Conservation (phyloP, 2,113 vertebrate genomes). For the Natator depressus region DNA sequence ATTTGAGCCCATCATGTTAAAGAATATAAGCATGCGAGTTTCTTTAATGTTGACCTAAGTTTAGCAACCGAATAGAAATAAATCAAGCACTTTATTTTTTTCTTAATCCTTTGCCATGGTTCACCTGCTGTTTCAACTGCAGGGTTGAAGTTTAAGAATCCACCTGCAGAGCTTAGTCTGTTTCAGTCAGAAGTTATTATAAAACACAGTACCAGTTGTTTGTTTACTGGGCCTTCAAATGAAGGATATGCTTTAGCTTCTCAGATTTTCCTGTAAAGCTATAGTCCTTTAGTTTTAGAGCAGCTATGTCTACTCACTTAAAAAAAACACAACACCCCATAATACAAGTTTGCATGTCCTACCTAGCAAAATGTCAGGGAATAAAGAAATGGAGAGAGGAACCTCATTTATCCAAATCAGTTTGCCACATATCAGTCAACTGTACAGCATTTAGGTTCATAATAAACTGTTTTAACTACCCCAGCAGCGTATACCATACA, state of each 20-base stretch:
- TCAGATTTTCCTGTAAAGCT: constrained; percentile 1
- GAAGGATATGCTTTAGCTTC: neutral
- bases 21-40: neutral
- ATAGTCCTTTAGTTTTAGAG: neutral
- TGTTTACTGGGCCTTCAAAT: neutral
- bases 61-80: neutral
- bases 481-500: neutral
- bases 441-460: neutral
- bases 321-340: neutral
- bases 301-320: neutral
- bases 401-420: neutral
- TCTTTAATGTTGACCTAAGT: neutral
- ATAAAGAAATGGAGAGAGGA: neutral
- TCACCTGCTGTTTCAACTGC: neutral
- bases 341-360: constrained; percentile 16
- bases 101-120: neutral
- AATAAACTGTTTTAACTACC: neutral
- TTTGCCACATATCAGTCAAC: neutral
- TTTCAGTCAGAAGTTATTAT: neutral
- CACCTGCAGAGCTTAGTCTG: neutral
- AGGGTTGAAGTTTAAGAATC: neutral
- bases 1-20: neutral
- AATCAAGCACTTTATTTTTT: neutral
- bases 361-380: neutral
- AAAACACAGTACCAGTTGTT: neutral